Base-by-base conservation (phyloP, 1,140 invertebrate genomes). In the Whitmania pigra region DNA sequence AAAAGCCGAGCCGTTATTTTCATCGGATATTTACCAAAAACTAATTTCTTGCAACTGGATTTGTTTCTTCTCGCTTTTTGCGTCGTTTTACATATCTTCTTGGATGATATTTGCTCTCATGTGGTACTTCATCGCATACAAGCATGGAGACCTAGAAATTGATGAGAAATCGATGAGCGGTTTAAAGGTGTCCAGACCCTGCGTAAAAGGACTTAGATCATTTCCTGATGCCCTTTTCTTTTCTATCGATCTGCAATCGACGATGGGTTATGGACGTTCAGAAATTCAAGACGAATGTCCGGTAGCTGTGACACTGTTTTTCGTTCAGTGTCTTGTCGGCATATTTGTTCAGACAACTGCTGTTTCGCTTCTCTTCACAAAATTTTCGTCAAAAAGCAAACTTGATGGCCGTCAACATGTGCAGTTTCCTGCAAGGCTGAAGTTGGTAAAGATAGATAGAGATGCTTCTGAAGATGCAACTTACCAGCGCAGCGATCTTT, bases 261-360 rank as follows among this genome's bases (percentile, higher is more conserved):
- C 57, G 11, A 63, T 63, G 57, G 57, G 57, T 63, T 63, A 63
- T 31, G 57, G 57, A 17, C 9, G 29, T 6, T 22, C 29, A 25
- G 57, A 63, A 63, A 63, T 63, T 11, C 57, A 63, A 63, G 57
- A 63, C 29, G 57, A 63, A 31, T 63, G 57, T 15, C 57, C 57
- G 29, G 9, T 63, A 31, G 57, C 57, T 22, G 57, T 63, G 6
- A 31, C 57, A 13, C 22, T 63, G 29, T 63, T 63, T n/a, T 22
- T 63, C 29, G 22, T 63, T 63, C 57, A 63, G 29, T 22, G 22
- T 63, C 29, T 63, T 31, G 29, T 63, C 57, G 57, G 57, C 22
- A 63, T 63, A 22, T 22, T 63, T 22, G 57, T 63, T 13, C 57
- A 63, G 11, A 7, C 57, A 22, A 25, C 29, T 25, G 57, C 57